Evolutionary conservation across 2,888 invertebrate species (phyloP).

Genomic region (Drosophila nr. fundita): DNA sequence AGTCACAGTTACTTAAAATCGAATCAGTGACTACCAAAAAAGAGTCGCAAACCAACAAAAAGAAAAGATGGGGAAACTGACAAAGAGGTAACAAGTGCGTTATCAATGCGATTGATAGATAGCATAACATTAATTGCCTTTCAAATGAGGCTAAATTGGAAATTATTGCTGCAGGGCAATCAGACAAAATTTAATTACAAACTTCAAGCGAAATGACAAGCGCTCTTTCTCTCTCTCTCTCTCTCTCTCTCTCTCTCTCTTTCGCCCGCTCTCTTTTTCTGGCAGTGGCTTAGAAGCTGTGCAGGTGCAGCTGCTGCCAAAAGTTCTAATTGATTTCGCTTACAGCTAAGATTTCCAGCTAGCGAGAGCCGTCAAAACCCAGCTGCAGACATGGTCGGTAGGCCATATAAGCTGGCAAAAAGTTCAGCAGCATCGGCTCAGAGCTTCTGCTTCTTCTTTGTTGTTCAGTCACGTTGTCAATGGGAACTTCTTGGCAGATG

Average conservation of each 20-base stretch:
- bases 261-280: not conserved
- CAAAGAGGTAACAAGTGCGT: conserved; percentile 24
- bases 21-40: conserved; percentile 33
- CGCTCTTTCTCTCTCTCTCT: not conserved
- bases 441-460: conserved; percentile 33
- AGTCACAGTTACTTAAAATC: conserved; percentile 39
- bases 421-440: conserved; percentile 45
- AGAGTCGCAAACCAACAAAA: not conserved
- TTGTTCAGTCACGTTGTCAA: conserved; percentile 76
- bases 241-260: not conserved
- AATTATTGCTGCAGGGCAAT: conserved; percentile 70
- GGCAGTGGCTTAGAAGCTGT: not conserved
- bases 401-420: conserved; percentile 62
- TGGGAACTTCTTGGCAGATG: conserved; percentile 53
- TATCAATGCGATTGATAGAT: conserved; percentile 60
- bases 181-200: conserved; percentile 71
- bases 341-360: conserved; percentile 43
- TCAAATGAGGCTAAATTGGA: conserved; percentile 66
- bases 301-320: conserved; percentile 64
- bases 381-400: conserved; percentile 44
- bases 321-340: conserved; percentile 80
- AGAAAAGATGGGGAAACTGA: not conserved
- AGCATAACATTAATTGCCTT: conserved; percentile 70
- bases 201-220: conserved; percentile 33
- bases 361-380: conserved; percentile 20